Evolutionary conservation across 2,797 vertebrate genomes (phyloP), one percentile per base, ranked within the genome.

Genomic region (Craterocephalus amniculus): DNA sequence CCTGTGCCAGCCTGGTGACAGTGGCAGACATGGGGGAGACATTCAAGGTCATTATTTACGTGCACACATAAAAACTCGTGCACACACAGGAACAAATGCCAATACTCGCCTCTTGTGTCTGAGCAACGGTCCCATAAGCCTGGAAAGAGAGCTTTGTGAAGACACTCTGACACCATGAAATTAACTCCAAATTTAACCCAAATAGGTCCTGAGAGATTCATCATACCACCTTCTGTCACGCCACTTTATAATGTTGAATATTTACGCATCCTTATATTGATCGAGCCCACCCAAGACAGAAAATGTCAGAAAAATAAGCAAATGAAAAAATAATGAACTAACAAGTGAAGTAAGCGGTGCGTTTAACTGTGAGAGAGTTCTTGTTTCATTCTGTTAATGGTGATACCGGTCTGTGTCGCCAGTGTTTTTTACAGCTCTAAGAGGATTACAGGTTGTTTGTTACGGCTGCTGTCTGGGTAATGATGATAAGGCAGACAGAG

Each of bases 21-120:
- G 81, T 67, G 67, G 78, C 80, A 78, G 74, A 73, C 78, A 78
- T 54, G 77, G 78, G 83, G 79, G 84, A 91, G 80, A 89, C 81
- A 88, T 68, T 90, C 90, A 94, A 94, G 91, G 93, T 93, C 91
- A 88, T 87, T 88, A 84, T 71, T 74, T 60, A 64, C 20, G 63
- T 16, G 63, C 57, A 63, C 60, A 70, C 62, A 67, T 43, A 32
- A 69, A 63, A 63, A 36, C 43, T 45, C 7, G 6, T 45, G 6
- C 59, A 29, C 64, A 48, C 70, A 60, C 6, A 79, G 40, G 38
- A 52, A 58, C 32, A 55, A 70, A 79, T 76, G 69, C 74, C 74
- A 80, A 43, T 61, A 60, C 58, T 51, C 48, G 29, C 18, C 20
- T 11, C 34, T 45, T 68, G 68, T 70, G 70, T 81, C 64, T 83